These are phyloP conservation scores for Microhierax caerulescens DNA, from an alignment of 2,797 vertebrate genomes.

Conservation along the genomic window DNA sequence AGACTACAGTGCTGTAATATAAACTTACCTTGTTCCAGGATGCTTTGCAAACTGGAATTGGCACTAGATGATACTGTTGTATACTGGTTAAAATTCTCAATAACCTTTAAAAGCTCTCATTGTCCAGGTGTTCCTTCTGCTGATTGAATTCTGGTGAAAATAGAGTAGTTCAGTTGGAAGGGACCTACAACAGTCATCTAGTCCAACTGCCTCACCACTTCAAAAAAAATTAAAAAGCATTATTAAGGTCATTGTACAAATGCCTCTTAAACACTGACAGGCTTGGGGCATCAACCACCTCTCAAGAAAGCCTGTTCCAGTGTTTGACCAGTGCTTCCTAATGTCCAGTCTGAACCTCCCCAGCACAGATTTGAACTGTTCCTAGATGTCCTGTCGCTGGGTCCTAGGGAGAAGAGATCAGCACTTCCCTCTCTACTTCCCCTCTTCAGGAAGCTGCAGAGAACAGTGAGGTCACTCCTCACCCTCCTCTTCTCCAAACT, in stretches of 20 bases:
- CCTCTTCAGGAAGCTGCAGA: background rate
- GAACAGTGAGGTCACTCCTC: background rate
- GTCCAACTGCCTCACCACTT: background rate
- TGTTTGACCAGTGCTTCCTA: background rate
- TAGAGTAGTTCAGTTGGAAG: background rate
- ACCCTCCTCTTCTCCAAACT: background rate
- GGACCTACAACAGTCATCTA: background rate
- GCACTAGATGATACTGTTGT: background rate
- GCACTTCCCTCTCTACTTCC: background rate
- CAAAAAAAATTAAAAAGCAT: background rate
- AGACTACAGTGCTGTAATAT: background rate
- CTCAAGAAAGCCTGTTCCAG: background rate
- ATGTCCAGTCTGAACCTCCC: background rate
- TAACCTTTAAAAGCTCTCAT: background rate
- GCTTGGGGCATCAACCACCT: fast-evolving
- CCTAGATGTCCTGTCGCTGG: fast-evolving
- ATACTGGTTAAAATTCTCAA: background rate
- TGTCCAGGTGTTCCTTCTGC: background rate
- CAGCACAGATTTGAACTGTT: background rate
- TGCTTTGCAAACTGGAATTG: background rate
- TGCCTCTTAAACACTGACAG: background rate
- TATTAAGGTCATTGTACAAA: background rate
- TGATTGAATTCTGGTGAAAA: background rate
- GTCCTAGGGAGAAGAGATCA: background rate
- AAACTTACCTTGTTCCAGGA: background rate